Conservation (phyloP, 2,113 vertebrate genomes). For the Hyperoodon ampullatus region DNA sequence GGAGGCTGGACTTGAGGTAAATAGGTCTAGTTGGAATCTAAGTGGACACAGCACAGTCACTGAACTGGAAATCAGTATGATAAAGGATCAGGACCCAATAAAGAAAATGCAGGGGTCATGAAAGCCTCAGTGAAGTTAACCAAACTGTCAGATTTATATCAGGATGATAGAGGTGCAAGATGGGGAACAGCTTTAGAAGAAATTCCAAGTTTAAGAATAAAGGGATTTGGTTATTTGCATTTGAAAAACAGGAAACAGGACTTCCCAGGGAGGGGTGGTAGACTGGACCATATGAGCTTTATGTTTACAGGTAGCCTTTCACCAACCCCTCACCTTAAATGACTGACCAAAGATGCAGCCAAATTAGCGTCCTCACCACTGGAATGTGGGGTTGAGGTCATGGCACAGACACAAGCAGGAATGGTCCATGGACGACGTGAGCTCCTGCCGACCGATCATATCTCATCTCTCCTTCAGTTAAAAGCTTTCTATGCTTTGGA, state of each 20-base stretch:
- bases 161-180: conserved; percentile 88
- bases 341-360: conserved; percentile 92
- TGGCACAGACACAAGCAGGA: conserved; percentile 84
- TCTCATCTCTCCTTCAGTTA: conserved; percentile 92
- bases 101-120: conserved; percentile 81
- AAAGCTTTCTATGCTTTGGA: conserved; percentile 91
- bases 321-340: conserved; percentile 91
- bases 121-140: conserved; percentile 88
- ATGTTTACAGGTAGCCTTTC: conserved; percentile 88
- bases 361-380: conserved; percentile 87
- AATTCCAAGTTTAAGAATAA: conserved; percentile 88
- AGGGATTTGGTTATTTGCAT: conserved; percentile 88
- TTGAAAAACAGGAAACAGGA: conserved; percentile 87
- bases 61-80: conserved; percentile 88
- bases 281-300: conserved; percentile 90
- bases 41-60: neutral
- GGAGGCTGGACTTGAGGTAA: neutral
- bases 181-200: conserved; percentile 92
- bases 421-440: conserved; percentile 86
- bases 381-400: conserved; percentile 87
- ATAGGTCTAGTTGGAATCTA: neutral
- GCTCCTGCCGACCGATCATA: conserved; percentile 89
- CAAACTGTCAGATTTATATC: conserved; percentile 85
- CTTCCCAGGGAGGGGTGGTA: conserved; percentile 83
- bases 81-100: conserved; percentile 84